Conservation (phyloP, 2,113 vertebrate species). For the Larimichthys polyactis region DNA sequence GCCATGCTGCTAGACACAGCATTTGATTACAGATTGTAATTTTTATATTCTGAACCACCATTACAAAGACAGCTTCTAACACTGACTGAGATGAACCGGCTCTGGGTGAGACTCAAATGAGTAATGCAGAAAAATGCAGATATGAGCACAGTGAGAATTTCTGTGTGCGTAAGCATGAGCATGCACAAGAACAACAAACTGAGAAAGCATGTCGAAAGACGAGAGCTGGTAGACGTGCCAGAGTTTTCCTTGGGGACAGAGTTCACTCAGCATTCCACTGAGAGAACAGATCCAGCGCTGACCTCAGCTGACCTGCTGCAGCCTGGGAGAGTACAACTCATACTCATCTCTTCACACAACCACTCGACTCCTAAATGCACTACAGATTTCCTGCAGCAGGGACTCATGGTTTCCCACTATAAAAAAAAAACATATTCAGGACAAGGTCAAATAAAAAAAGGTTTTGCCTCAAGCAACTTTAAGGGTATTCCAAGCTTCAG, state of each 20-base stretch:
- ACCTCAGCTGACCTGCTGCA: conserved; percentile 54
- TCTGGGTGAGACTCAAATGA: not conserved
- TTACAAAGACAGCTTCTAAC: not conserved
- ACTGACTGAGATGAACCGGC: not conserved
- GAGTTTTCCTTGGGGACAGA: conserved; percentile 32
- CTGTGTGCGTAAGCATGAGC: not conserved
- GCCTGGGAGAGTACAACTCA: conserved; percentile 46
- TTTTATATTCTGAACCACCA: not conserved
- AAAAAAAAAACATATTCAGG: not conserved
- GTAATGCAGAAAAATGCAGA: not conserved
- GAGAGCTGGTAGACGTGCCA: conserved; percentile 9
- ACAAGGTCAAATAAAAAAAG: conserved; percentile 4
- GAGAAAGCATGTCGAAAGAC: conserved; percentile 22
- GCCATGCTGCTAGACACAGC: not conserved
- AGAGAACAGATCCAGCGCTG: conserved; percentile 36
- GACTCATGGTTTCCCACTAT: not conserved
- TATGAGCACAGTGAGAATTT: not conserved
- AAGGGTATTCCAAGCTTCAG: not conserved
- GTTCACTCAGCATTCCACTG: conserved; percentile 45
- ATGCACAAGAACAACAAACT: conserved; percentile 1
- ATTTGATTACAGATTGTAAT: too few species aligned
- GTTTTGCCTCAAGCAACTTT: not conserved
- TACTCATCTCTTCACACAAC: conserved; percentile 6
- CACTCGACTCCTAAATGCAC: not conserved
- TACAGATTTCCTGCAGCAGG: conserved; percentile 5